Conservation (phyloP, 2,113 vertebrate genomes). For the Chrysemys picta region DNA sequence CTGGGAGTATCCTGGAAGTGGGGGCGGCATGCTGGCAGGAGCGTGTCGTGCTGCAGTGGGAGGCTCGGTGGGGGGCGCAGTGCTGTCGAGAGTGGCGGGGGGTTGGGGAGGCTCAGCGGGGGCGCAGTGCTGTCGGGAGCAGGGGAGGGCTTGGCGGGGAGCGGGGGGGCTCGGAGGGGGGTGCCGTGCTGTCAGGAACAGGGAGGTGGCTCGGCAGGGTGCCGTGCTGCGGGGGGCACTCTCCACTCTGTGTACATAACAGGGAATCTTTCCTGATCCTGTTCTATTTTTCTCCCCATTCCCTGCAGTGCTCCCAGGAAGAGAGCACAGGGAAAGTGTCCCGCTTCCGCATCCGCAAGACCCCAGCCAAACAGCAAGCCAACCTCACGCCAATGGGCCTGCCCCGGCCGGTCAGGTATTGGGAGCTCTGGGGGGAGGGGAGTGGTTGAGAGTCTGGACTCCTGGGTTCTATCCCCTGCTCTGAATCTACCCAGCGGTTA, state of each 20-base stretch:
- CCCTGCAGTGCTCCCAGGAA: conserved; percentile 41
- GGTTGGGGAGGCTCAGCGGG: neutral
- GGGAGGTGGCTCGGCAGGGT: neutral
- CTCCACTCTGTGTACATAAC: neutral
- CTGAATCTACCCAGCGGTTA: neutral
- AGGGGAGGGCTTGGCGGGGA: neutral
- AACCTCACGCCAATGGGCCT: conserved; percentile 93
- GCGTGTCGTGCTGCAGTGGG: too few species aligned
- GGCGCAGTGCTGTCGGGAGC: neutral
- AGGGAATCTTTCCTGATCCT: neutral
- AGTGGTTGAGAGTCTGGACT: neutral
- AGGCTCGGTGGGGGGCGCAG: neutral
- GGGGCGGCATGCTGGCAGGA: too few species aligned
- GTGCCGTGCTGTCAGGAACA: neutral
- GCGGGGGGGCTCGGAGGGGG: neutral
- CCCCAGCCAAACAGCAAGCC: conserved; percentile 81
- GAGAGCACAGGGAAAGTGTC: conserved; percentile 86
- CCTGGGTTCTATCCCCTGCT: neutral
- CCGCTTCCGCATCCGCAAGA: conserved; percentile 86
- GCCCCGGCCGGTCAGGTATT: conserved; percentile 87
- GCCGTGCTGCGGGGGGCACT: neutral
- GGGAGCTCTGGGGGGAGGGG: neutral
- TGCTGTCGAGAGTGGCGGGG: neutral
- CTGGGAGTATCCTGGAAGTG: neutral
- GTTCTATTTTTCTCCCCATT: neutral